phyloP scores from a whole-genome alignment of 2,888 invertebrate species.

The Pyrocoelia pectoralis region DNA sequence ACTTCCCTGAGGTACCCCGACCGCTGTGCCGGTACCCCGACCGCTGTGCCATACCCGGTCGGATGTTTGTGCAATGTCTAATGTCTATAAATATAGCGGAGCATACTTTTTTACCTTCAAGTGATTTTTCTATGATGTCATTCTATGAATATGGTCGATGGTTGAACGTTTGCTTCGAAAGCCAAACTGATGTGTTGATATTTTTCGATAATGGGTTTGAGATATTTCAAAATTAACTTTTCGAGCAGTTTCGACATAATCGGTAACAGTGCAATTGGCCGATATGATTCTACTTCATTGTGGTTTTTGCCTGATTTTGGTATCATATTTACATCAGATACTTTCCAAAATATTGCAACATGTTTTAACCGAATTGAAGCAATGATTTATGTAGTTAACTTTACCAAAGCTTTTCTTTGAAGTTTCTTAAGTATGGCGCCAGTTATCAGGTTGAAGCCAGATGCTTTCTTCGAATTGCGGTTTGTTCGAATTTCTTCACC shows the following conservation, averaged over 20 bases:
- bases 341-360: background rate
- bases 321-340: background rate
- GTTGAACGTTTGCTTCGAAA: constrained; percentile 3
- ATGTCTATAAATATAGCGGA: background rate
- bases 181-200: constrained; percentile 1
- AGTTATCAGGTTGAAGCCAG: background rate
- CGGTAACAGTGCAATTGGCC: constrained; percentile 17
- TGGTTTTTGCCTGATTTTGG: background rate
- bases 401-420: constrained; percentile 4
- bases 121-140: background rate
- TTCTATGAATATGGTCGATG: background rate
- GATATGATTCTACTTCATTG: background rate
- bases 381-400: constrained; percentile 4
- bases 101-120: background rate
- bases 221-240: constrained; percentile 1
- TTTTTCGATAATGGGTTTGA: background rate
- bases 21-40: no score
- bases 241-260: constrained; percentile 13
- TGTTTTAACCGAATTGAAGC: constrained; percentile 3
- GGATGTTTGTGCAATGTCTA: background rate
- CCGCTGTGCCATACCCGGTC: background rate
- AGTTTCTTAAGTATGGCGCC: constrained; percentile 10
- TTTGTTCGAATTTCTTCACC: constrained; percentile 8
- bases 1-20: background rate
- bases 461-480: constrained; percentile 6